phyloP scores from a whole-genome alignment of 2,113 vertebrate genomes.

The Rhodinocichla rosea region DNA sequence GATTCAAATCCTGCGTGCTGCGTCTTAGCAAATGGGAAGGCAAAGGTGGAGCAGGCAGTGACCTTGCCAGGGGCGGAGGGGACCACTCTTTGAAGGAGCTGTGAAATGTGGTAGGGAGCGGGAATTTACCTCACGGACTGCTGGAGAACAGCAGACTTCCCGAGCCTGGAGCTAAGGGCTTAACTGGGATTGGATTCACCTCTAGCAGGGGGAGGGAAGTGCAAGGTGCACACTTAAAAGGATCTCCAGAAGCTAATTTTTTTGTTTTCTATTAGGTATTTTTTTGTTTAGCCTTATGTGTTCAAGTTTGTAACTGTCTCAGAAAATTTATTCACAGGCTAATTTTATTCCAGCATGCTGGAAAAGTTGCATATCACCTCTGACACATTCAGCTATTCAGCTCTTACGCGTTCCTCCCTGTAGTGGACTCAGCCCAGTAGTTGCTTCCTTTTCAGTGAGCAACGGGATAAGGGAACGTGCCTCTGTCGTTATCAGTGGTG shows the following conservation, averaged over 20 bases:
- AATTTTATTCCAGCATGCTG: slow-evolving; percentile 9
- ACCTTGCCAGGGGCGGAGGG: background rate
- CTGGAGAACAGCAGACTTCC: background rate
- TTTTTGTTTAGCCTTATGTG: background rate
- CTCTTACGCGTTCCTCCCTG: background rate
- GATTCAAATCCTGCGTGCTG: background rate
- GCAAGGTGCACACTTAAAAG: fast-evolving
- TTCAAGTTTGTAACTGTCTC: background rate
- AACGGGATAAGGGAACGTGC: background rate
- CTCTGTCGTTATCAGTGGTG: background rate
- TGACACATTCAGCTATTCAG: slow-evolving; percentile 28
- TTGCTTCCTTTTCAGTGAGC: background rate
- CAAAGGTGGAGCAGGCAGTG: background rate
- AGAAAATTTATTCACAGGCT: background rate
- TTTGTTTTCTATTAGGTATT: background rate
- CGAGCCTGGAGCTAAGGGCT: background rate
- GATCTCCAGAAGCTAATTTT: background rate
- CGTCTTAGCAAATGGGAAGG: background rate
- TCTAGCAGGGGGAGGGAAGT: background rate
- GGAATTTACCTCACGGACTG: background rate
- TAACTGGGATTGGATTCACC: background rate
- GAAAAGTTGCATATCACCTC: slow-evolving; percentile 10
- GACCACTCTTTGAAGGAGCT: background rate
- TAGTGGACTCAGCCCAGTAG: background rate
- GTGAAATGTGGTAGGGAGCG: background rate